These are phyloP conservation scores for Polylopha cassiicola DNA, from an alignment of 2,888 invertebrate species.

Conservation along the genomic window DNA sequence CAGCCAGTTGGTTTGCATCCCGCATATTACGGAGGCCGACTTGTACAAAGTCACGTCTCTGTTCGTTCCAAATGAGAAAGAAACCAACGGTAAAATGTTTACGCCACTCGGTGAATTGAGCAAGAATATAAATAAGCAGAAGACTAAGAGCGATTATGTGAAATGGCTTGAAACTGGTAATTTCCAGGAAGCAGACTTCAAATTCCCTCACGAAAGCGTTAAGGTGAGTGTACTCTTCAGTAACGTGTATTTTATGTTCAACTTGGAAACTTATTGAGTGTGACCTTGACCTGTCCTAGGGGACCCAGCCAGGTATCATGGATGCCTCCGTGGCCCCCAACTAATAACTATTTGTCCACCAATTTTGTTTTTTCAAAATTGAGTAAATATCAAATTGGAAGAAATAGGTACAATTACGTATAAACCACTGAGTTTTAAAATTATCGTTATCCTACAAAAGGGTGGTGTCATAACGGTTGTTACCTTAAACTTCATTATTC, in stretches of 20 bases:
- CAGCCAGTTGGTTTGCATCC: slow-evolving; percentile 69
- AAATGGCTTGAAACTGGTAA: slow-evolving; percentile 57
- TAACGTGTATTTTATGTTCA: not conserved
- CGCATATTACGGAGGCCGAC: slow-evolving; percentile 71
- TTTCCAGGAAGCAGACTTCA: slow-evolving; percentile 58
- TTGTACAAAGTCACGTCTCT: slow-evolving; percentile 68
- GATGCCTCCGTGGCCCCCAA: too few species aligned
- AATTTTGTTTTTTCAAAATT: too few species aligned
- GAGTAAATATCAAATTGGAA: too few species aligned
- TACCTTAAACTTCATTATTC: too few species aligned
- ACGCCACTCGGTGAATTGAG: slow-evolving; percentile 64
- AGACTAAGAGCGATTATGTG: slow-evolving; percentile 57
- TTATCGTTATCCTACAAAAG: too few species aligned
- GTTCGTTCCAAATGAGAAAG: slow-evolving; percentile 68
- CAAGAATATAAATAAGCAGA: slow-evolving; percentile 60
- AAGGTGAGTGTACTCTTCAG: slow-evolving; percentile 44
- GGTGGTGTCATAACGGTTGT: too few species aligned
- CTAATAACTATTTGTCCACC: too few species aligned
- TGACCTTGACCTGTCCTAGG: slow-evolving; percentile 39
- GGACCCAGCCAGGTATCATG: not conserved
- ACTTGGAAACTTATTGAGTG: slow-evolving; percentile 5
- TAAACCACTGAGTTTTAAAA: too few species aligned
- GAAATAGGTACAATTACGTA: too few species aligned
- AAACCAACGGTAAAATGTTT: slow-evolving; percentile 67
- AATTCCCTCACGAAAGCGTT: slow-evolving; percentile 73